Evolutionary conservation across 2,113 vertebrate genomes (phyloP).

Genomic region (Anoura caudifer): DNA sequence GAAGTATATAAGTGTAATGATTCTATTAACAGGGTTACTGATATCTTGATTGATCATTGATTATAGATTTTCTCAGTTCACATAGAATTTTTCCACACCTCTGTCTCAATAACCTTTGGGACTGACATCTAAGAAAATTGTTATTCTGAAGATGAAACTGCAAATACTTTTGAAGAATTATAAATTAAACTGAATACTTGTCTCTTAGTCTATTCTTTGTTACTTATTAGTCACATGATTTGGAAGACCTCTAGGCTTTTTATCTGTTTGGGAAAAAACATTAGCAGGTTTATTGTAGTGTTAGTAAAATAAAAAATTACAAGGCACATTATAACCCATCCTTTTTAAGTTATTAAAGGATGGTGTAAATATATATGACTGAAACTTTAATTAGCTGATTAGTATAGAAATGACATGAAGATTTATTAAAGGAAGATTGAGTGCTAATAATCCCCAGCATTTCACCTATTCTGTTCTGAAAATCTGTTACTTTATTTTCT

Average conservation of each 20-base stretch:
- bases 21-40: neutral
- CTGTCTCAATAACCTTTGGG: neutral
- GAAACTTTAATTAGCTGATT: neutral
- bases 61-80: slow-evolving; percentile 21
- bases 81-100: neutral
- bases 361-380: neutral
- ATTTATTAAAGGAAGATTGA: slow-evolving; percentile 1
- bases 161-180: neutral
- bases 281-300: neutral
- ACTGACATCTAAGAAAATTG: neutral
- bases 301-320: slow-evolving; percentile 28
- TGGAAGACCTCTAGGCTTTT: neutral
- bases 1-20: neutral
- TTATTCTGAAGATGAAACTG: neutral
- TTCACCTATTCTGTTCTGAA: slow-evolving; percentile 2
- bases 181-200: neutral
- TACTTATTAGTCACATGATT: neutral
- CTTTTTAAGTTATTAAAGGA: neutral
- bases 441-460: neutral
- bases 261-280: neutral
- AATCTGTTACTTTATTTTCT: slow-evolving; percentile 25
- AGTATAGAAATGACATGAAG: slow-evolving; percentile 6
- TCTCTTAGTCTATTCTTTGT: neutral
- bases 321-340: neutral
- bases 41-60: neutral